These are phyloP conservation scores for Pristiophorus japonicus DNA, from an alignment of 2,113 vertebrate genomes.

Conservation along the genomic window DNA sequence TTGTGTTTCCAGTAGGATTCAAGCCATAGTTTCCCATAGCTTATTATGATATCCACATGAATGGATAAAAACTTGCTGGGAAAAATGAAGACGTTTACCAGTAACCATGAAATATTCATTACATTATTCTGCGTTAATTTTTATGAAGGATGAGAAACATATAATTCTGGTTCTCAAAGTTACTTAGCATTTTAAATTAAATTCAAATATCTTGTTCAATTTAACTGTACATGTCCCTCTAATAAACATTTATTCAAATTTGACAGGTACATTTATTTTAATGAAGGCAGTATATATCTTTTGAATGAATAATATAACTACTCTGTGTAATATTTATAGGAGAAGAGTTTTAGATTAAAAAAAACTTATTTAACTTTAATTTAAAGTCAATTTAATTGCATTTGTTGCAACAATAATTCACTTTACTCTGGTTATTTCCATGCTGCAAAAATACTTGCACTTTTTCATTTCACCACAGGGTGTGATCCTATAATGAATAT, in stretches of 20 bases:
- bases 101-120: neutral
- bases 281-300: neutral
- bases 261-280: neutral
- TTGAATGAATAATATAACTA: neutral
- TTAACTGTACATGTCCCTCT: neutral
- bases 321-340: neutral
- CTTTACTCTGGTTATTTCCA: neutral
- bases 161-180: neutral
- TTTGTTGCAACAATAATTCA: neutral
- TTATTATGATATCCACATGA: no score
- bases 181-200: slow-evolving; percentile 1
- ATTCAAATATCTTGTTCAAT: neutral
- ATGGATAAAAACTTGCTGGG: neutral
- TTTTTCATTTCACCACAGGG: neutral
- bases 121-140: neutral
- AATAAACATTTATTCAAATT: neutral
- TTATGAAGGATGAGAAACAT: neutral
- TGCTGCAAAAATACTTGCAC: neutral
- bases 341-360: neutral
- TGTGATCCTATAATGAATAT: neutral
- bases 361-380: neutral
- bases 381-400: neutral
- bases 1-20: neutral
- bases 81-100: neutral
- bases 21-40: neutral